Conservation (phyloP, 2,888 invertebrate species). For the Smittia sp. region DNA sequence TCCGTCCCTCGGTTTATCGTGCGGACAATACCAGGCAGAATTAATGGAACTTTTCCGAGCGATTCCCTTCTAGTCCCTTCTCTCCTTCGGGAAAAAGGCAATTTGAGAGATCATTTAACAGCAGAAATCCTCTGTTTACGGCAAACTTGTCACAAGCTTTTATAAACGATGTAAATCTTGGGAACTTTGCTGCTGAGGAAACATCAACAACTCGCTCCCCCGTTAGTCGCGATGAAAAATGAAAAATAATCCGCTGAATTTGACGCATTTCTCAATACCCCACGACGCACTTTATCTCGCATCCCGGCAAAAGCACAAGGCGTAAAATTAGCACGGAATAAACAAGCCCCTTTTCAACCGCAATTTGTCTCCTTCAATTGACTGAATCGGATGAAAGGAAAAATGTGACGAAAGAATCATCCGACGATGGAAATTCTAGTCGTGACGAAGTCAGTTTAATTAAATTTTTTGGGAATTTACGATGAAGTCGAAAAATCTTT, state of each 20-base stretch:
- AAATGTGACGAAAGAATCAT: no score
- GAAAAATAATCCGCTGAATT: not conserved
- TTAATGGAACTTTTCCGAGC: no score
- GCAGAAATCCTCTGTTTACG: not conserved
- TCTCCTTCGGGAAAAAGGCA: no score
- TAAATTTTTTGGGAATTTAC: no score
- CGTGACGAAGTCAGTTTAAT: no score
- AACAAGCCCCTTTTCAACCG: not conserved
- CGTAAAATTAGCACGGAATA: not conserved
- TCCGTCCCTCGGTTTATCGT: not conserved
- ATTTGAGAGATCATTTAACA: no score
- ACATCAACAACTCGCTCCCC: not conserved
- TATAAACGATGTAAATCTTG: slow-evolving; percentile 1
- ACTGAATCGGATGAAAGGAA: not conserved
- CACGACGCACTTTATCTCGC: not conserved
- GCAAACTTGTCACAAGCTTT: not conserved
- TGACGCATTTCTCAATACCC: slow-evolving; percentile 7
- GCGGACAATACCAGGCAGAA: no score
- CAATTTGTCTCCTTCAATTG: not conserved
- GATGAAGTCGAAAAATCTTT: no score
- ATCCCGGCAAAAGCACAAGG: not conserved
- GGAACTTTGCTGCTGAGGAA: not conserved
- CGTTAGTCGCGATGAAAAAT: not conserved
- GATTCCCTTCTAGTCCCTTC: no score
- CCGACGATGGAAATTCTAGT: no score